Conservation (phyloP, 2,797 vertebrate genomes). For the Pseudochirops cupreus region DNA sequence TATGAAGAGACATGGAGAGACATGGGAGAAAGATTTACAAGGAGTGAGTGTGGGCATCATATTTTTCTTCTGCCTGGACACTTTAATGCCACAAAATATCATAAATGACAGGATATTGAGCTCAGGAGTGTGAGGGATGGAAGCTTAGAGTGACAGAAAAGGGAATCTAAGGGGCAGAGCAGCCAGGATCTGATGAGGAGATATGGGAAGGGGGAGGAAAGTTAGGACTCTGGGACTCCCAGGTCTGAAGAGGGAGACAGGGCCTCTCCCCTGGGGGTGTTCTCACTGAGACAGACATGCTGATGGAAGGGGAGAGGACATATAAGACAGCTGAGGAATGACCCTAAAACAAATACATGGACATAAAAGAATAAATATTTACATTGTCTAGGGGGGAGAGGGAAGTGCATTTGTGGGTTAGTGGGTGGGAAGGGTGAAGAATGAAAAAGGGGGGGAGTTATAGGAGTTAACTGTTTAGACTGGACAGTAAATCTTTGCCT, state of each 20-base stretch:
- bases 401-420: not conserved
- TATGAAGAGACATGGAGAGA: not conserved
- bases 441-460: not conserved
- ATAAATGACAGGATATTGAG: not conserved
- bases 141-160: not conserved
- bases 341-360: conserved; percentile 8
- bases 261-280: not conserved
- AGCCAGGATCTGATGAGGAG: not conserved
- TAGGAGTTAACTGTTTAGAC: not conserved
- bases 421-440: conserved; percentile 1
- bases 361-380: conserved; percentile 3
- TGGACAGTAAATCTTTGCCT: not conserved
- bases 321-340: conserved; percentile 8
- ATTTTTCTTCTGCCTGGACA: not conserved
- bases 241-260: conserved; percentile 49
- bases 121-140: not conserved
- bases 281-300: not conserved
- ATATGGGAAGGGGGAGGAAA: not conserved
- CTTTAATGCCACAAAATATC: conserved; percentile 2
- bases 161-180: not conserved
- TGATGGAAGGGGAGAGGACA: conserved; percentile 7
- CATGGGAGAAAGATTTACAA: not conserved
- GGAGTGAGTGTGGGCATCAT: not conserved
- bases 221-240: not conserved
- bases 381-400: conserved; percentile 2